These are phyloP conservation scores for Rhinoderma darwinii DNA, from an alignment of 2,113 vertebrate species.

Conservation along the genomic window DNA sequence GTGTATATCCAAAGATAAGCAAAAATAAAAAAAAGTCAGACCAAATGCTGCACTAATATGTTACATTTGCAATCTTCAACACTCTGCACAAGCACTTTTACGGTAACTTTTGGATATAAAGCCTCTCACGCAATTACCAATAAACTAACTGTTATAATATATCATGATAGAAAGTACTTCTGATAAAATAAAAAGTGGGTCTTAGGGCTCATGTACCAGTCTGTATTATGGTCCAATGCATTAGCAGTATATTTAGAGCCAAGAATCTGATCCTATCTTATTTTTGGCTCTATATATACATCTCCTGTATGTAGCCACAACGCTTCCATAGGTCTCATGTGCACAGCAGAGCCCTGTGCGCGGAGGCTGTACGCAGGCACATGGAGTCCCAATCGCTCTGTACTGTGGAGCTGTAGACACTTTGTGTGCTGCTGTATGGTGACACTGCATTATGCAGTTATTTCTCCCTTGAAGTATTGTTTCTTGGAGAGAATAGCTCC, in stretches of 20 bases:
- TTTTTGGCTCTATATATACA: neutral
- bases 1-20: neutral
- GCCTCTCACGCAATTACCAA: neutral
- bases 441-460: neutral
- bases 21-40: neutral
- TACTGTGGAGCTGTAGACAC: too few relatives aligned
- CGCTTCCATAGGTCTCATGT: neutral
- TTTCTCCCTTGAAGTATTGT: neutral
- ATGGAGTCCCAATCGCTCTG: neutral
- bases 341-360: neutral
- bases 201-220: too few relatives aligned
- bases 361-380: neutral
- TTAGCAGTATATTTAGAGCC: neutral
- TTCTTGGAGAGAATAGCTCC: neutral
- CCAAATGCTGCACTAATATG: conserved; percentile 30
- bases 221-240: neutral
- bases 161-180: neutral
- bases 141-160: neutral
- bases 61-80: conserved; percentile 9
- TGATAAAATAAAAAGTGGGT: neutral
- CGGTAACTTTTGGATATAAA: neutral
- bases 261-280: neutral
- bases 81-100: neutral
- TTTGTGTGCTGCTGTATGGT: too few relatives aligned
- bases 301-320: neutral